Conservation (phyloP, 2,888 invertebrate species). For the Heliconius aoede region DNA sequence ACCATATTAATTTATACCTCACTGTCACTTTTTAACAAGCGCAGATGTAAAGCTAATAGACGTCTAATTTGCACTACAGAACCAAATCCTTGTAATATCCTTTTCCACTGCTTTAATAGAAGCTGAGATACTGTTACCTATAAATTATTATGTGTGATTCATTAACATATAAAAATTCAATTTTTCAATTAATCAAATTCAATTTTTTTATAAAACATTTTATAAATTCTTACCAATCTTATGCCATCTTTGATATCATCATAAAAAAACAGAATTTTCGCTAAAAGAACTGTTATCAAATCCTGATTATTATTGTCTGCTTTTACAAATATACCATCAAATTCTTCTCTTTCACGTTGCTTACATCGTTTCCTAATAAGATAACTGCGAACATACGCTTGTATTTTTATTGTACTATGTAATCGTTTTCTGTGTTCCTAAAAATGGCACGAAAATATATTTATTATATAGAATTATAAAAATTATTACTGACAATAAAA, state of each 20-base stretch:
- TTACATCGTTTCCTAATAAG: conserved; percentile 87
- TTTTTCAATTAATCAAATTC: no score
- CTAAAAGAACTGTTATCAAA: conserved; percentile 83
- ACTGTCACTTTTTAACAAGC: conserved; percentile 67
- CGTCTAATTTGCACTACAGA: conserved; percentile 73
- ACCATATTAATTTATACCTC: conserved; percentile 60
- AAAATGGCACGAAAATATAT: conserved; percentile 42
- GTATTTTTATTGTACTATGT: conserved; percentile 91
- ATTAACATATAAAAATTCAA: conserved; percentile 10
- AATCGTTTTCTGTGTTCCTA: conserved; percentile 88
- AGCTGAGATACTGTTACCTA: conserved; percentile 82
- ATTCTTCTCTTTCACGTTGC: conserved; percentile 86
- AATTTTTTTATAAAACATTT: neutral
- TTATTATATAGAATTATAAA: neutral
- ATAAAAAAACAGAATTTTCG: conserved; percentile 91
- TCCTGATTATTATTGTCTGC: conserved; percentile 75
- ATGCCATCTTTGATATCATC: conserved; percentile 84
- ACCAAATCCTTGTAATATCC: conserved; percentile 64
- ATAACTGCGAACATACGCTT: conserved; percentile 91
- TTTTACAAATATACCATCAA: conserved; percentile 85
- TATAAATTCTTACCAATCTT: conserved; percentile 71
- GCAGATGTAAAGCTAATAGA: conserved; percentile 67
- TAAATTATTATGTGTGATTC: conserved; percentile 11
- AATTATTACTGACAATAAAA: no score
- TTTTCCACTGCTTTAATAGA: conserved; percentile 80